Conservation (phyloP, 2,888 invertebrate genomes). For the Ceraclea dissimilis region DNA sequence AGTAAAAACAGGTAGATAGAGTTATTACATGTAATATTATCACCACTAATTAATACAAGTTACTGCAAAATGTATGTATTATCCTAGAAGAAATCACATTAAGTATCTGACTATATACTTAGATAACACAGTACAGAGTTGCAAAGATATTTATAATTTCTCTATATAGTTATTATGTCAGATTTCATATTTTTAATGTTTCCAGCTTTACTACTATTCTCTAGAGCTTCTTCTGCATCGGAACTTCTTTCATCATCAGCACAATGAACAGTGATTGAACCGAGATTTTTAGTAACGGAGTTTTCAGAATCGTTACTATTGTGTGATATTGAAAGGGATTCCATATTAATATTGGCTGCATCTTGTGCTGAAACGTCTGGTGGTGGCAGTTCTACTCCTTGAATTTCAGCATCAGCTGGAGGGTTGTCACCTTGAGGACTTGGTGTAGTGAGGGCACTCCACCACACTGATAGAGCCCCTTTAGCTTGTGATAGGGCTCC, state of each 20-base stretch:
- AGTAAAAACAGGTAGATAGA: too few species aligned
- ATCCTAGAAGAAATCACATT: too few species aligned
- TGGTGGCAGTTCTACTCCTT: not conserved
- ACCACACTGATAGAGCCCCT: constrained; percentile 82
- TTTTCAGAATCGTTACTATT: not conserved
- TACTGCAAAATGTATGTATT: too few species aligned
- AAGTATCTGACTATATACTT: too few species aligned
- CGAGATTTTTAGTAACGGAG: constrained; percentile 9
- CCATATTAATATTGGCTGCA: constrained; percentile 7
- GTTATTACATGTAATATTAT: too few species aligned
- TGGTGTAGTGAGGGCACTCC: constrained; percentile 62
- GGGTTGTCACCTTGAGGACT: constrained; percentile 31
- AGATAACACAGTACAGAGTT: too few species aligned
- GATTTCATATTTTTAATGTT: not conserved
- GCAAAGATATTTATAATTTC: too few species aligned
- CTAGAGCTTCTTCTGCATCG: constrained; percentile 21
- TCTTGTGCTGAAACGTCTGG: constrained; percentile 22
- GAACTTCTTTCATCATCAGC: constrained; percentile 17
- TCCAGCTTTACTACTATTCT: constrained; percentile 4
- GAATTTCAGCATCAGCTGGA: constrained; percentile 9
- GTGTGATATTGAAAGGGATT: constrained; percentile 5
- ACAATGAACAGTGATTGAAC: constrained; percentile 17
- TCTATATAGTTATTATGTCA: not conserved
- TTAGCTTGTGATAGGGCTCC: constrained; percentile 84
- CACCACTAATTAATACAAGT: too few species aligned